Conservation (phyloP, 1,140 invertebrate species). For the Zophobas morio region DNA sequence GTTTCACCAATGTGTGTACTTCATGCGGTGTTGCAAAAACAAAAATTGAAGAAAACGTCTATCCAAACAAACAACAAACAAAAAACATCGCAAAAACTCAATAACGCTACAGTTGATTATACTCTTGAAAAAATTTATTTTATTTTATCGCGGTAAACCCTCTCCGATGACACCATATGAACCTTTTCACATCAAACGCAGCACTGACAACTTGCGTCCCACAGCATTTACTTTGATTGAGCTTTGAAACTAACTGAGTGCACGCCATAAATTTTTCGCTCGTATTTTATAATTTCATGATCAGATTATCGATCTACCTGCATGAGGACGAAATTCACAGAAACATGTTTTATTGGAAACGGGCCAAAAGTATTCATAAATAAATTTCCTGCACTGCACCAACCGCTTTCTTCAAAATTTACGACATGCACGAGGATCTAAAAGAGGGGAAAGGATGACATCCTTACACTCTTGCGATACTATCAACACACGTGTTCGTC, state of each 20-base stretch:
- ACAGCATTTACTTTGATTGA: not conserved
- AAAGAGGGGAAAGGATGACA: slow-evolving; percentile 47
- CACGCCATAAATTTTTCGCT: not conserved
- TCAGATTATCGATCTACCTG: slow-evolving; percentile 28
- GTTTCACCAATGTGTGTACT: too few relatives aligned
- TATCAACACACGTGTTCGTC: slow-evolving; percentile 53
- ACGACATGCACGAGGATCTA: slow-evolving; percentile 52
- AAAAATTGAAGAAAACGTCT: too few relatives aligned
- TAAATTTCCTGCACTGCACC: slow-evolving; percentile 60
- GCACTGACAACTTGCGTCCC: too few relatives aligned
- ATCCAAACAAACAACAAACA: too few relatives aligned
- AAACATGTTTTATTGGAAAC: slow-evolving; percentile 58
- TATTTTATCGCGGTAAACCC: too few relatives aligned
- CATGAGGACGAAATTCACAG: slow-evolving; percentile 52
- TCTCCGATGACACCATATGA: too few relatives aligned
- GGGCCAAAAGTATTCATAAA: slow-evolving; percentile 60
- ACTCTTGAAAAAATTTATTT: too few relatives aligned
- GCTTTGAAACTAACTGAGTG: not conserved
- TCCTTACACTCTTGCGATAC: slow-evolving; percentile 50
- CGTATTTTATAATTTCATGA: slow-evolving; percentile 40
- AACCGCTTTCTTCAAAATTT: slow-evolving; percentile 54
- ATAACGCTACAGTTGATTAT: too few relatives aligned
- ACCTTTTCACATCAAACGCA: too few relatives aligned
- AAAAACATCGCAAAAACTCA: too few relatives aligned
- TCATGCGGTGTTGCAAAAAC: too few relatives aligned